Conservation (phyloP, 2,113 vertebrate genomes). For the Regulus satrapa region DNA sequence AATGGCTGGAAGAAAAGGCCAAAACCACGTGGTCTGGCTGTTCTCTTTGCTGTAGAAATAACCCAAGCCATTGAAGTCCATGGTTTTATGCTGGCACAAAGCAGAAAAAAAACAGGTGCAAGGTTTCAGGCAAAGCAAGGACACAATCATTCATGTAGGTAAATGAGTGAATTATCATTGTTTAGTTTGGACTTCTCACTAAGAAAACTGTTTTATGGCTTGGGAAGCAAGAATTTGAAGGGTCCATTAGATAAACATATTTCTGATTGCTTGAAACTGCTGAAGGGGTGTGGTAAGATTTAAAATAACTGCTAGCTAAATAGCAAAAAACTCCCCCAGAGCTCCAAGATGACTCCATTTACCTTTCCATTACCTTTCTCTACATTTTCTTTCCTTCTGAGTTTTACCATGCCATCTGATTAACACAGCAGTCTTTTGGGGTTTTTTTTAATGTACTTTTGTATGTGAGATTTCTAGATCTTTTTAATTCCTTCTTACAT, state of each 20-base stretch:
- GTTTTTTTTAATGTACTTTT: background rate
- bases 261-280: background rate
- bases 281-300: background rate
- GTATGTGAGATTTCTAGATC: background rate
- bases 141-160: background rate
- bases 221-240: background rate
- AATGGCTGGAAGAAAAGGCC: background rate
- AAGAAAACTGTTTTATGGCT: background rate
- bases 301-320: background rate
- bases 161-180: background rate
- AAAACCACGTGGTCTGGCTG: background rate
- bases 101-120: background rate
- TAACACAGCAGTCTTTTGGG: background rate
- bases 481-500: background rate
- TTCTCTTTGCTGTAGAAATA: background rate
- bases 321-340: background rate
- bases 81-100: background rate
- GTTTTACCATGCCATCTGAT: background rate
- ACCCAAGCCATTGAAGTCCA: background rate
- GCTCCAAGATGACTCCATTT: background rate
- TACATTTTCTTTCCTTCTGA: background rate
- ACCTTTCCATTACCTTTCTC: background rate
- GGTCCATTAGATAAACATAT: background rate
- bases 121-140: background rate
- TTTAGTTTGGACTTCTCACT: background rate